phyloP scores from a whole-genome alignment of 2,888 invertebrate species.

The Latrodectus hesperus region DNA sequence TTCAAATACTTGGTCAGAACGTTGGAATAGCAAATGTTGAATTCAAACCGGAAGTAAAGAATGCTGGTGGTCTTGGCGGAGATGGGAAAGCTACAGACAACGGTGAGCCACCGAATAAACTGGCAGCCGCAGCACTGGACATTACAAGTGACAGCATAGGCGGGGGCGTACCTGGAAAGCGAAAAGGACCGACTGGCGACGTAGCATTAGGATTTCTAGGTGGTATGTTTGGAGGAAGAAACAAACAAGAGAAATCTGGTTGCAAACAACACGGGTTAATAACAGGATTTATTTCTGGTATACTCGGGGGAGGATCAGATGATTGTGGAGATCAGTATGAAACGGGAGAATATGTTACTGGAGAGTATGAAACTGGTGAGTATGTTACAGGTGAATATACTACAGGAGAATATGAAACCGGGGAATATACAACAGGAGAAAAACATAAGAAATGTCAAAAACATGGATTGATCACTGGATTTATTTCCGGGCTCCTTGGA shows the following conservation, averaged over 20 bases:
- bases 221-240: not conserved
- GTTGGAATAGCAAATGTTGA: slow-evolving; percentile 7
- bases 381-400: not conserved
- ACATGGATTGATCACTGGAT: slow-evolving; percentile 1
- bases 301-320: slow-evolving; percentile 21
- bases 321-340: not conserved
- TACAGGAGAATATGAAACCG: not conserved
- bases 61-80: not conserved
- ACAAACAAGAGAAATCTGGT: too few species aligned
- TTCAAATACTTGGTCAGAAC: not conserved
- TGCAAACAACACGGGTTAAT: not conserved
- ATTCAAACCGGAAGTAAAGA: slow-evolving; percentile 20
- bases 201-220: not conserved
- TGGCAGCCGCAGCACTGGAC: not conserved
- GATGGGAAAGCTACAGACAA: not conserved
- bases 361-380: slow-evolving; percentile 5
- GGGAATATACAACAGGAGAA: not conserved
- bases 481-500: slow-evolving; percentile 3
- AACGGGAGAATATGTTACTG: not conserved
- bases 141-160: not conserved
- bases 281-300: not conserved
- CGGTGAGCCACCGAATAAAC: not conserved
- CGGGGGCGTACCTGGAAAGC: not conserved
- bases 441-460: not conserved
- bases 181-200: slow-evolving; percentile 1